Conservation (phyloP, 2,888 invertebrate genomes). For the Cybosia mesomella region DNA sequence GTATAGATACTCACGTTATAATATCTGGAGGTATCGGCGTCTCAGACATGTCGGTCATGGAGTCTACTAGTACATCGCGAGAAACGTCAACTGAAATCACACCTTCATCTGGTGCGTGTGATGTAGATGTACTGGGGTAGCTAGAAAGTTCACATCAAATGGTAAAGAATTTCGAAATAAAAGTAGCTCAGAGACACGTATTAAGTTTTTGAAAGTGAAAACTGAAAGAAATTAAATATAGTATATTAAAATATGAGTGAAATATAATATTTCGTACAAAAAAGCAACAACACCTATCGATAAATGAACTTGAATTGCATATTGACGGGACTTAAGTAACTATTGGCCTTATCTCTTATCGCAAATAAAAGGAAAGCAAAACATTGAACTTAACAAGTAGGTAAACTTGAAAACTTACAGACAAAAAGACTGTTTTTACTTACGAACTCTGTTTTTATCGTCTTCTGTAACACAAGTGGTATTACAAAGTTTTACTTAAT, state of each 20-base stretch:
- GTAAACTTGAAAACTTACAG: neutral
- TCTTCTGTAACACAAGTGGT: too few species aligned
- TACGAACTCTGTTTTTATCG: neutral
- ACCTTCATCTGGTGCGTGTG: conserved; percentile 58
- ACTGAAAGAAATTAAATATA: neutral
- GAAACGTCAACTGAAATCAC: conserved; percentile 73
- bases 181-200: neutral
- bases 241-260: neutral
- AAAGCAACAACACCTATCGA: neutral
- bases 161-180: neutral
- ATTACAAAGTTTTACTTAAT: neutral
- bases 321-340: neutral
- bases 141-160: conserved; percentile 28
- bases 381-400: neutral
- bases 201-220: neutral
- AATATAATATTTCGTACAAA: neutral
- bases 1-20: conserved; percentile 74
- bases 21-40: conserved; percentile 69
- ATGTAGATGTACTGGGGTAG: conserved; percentile 47
- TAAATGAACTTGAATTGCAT: neutral
- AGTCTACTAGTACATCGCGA: conserved; percentile 70
- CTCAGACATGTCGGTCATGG: conserved; percentile 71
- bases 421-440: neutral
- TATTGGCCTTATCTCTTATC: neutral
- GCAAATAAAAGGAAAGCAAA: neutral